Conservation (phyloP, 2,113 vertebrate genomes). For the Vulpes ferrilata region DNA sequence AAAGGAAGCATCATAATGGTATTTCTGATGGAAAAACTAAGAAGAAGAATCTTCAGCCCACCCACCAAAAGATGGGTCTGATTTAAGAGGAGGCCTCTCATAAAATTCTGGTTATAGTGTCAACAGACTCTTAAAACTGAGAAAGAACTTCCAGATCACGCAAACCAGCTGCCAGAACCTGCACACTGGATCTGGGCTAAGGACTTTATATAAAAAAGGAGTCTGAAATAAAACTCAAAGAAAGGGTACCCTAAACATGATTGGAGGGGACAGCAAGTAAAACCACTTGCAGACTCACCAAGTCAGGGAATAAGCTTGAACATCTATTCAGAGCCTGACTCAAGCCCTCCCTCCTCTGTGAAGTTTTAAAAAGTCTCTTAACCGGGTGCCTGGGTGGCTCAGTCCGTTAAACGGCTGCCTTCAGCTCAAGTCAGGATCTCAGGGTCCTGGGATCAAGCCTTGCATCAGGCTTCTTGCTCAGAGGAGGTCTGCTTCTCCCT, state of each 20-base stretch:
- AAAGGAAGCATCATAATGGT: not conserved
- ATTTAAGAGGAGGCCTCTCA: not conserved
- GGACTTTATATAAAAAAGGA: not conserved
- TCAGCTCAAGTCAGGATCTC: too few relatives aligned
- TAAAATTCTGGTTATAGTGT: too few relatives aligned
- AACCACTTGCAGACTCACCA: not conserved
- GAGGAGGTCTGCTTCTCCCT: too few relatives aligned
- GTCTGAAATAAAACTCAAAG: not conserved
- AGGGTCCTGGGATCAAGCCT: too few relatives aligned
- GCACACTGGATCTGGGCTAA: not conserved
- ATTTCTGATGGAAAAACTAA: not conserved
- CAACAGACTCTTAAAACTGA: not conserved
- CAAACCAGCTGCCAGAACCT: not conserved
- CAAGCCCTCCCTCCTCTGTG: not conserved
- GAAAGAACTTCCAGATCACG: not conserved
- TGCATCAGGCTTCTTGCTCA: too few relatives aligned
- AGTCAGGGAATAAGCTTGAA: not conserved
- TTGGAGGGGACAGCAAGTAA: not conserved
- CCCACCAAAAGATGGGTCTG: accelerated
- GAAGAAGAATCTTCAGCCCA: not conserved
- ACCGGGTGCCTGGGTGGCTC: too few relatives aligned
- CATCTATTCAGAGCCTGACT: not conserved
- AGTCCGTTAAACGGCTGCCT: too few relatives aligned
- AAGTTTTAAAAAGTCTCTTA: not conserved
- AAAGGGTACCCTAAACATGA: not conserved